These are phyloP conservation scores for Sylvia borin DNA, from an alignment of 2,797 vertebrate genomes.

Conservation along the genomic window DNA sequence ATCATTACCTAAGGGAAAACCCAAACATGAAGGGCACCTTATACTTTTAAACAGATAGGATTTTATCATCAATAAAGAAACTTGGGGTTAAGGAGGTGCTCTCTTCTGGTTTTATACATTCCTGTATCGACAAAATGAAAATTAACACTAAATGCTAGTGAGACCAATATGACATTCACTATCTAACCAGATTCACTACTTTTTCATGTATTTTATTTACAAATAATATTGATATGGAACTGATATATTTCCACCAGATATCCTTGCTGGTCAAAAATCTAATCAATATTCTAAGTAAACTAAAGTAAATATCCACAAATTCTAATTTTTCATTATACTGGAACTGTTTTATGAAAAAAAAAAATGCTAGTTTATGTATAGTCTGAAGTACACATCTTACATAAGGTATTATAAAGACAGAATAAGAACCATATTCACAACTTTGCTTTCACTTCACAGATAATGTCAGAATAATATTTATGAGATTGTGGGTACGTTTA, in stretches of 20 bases:
- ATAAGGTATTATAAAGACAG: neutral
- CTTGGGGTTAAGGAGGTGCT: neutral
- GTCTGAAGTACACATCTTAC: neutral
- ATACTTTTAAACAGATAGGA: neutral
- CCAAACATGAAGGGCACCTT: neutral
- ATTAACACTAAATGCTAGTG: neutral
- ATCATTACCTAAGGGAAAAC: neutral
- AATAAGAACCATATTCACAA: neutral
- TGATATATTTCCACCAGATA: neutral
- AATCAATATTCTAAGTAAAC: neutral
- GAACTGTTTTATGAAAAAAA: neutral
- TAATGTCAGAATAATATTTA: slow-evolving; percentile 3
- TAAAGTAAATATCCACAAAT: neutral
- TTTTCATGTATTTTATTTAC: neutral
- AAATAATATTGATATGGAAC: neutral
- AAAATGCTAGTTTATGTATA: neutral
- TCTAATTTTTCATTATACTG: neutral
- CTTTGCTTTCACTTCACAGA: neutral
- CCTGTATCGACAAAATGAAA: neutral
- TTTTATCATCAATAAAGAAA: neutral
- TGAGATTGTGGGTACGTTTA: neutral
- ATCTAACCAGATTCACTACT: neutral
- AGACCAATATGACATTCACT: neutral
- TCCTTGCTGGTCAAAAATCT: neutral
- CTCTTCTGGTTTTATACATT: neutral